A percentile compares a stretch with the other conserved stretches of the same genome.
Conservation (phyloP, 2,113 vertebrate species). For the Otolemur garnettii region DNA sequence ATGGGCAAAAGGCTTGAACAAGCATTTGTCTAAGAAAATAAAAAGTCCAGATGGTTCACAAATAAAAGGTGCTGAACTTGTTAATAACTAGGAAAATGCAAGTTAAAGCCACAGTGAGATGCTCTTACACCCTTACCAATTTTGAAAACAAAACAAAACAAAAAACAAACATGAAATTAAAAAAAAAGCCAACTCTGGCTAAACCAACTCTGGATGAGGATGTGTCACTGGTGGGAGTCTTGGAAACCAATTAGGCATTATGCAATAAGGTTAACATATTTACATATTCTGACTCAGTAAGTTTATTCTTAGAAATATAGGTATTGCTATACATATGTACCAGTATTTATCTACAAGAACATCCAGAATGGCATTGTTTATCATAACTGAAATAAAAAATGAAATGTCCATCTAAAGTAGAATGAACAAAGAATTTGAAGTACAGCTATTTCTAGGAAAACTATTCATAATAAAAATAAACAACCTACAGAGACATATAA, state of each 20-base stretch:
- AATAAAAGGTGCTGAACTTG: neutral
- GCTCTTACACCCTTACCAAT: neutral
- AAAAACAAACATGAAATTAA: neutral
- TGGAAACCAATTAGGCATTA: neutral
- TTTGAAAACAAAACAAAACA: neutral
- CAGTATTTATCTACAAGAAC: neutral
- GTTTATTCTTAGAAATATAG: neutral
- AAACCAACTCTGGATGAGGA: neutral
- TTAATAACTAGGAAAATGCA: neutral
- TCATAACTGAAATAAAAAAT: neutral
- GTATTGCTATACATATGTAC: neutral
- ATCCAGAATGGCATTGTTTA: neutral
- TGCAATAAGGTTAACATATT: neutral
- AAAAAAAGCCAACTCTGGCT: neutral
- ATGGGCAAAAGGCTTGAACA: neutral
- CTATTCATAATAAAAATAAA: neutral
- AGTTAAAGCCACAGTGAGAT: neutral
- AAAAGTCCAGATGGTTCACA: neutral
- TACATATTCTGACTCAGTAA: neutral
- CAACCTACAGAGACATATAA: neutral
- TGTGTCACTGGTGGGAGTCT: neutral
- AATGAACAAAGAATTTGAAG: neutral
- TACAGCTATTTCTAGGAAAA: neutral
- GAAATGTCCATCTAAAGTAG: neutral
- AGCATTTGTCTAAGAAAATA: neutral